Evolutionary conservation across 1,140 invertebrate genomes (phyloP).

Genomic region (Drosophila ambigua): DNA sequence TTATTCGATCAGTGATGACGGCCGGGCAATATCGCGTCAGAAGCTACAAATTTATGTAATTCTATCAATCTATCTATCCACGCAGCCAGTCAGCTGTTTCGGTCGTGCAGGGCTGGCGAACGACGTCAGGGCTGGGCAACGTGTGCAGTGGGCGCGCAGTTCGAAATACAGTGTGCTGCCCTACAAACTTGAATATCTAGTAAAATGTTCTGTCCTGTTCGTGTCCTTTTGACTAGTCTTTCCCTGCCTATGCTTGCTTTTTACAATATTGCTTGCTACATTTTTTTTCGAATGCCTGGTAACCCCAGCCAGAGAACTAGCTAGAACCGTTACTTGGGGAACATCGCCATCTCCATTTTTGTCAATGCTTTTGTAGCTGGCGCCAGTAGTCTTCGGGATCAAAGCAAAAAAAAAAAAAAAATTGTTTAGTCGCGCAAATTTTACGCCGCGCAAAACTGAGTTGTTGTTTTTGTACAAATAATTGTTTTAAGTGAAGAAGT

Average conservation of each 20-base stretch:
- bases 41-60: conserved; percentile 73
- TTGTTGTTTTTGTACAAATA: conserved; percentile 47
- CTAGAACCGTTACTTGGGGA: conserved; percentile 31
- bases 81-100: conserved; percentile 70
- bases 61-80: conserved; percentile 53
- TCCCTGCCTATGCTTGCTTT: not conserved
- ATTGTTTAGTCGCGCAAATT: conserved; percentile 10
- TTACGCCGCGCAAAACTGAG: conserved; percentile 28
- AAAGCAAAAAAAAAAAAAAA: not conserved
- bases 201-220: not conserved
- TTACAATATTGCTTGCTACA: not conserved
- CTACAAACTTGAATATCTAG: too few species aligned
- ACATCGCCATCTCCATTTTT: not conserved
- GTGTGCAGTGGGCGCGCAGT: conserved; percentile 4
- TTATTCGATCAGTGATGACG: conserved; percentile 36
- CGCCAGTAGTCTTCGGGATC: conserved; percentile 36
- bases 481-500: conserved; percentile 41
- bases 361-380: conserved; percentile 20
- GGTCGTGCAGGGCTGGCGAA: conserved; percentile 29
- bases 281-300: too few species aligned
- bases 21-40: conserved; percentile 56
- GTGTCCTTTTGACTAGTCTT: conserved; percentile 1
- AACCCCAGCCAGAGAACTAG: not conserved
- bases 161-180: conserved; percentile 3
- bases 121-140: conserved; percentile 1